Conservation (phyloP, 2,888 invertebrate species). For the Microctonus aethiopoides region DNA sequence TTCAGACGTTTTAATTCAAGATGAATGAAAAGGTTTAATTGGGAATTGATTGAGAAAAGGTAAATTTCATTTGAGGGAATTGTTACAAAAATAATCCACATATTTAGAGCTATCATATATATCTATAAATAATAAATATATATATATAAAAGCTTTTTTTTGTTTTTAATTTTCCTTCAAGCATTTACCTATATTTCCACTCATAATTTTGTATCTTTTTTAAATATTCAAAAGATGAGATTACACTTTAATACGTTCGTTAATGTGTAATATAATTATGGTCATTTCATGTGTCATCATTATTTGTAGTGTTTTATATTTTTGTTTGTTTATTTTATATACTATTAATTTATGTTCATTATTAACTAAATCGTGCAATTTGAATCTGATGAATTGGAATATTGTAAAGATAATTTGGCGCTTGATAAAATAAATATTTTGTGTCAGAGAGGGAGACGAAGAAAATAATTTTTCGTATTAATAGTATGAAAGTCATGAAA, state of each 20-base stretch:
- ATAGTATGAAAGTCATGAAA: background rate
- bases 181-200: too few relatives aligned
- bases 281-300: background rate
- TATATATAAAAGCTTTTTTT: background rate
- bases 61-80: too few relatives aligned
- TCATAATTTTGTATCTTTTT: too few relatives aligned
- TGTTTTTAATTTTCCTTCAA: background rate
- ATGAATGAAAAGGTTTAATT: too few relatives aligned
- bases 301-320: background rate
- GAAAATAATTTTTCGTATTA: background rate
- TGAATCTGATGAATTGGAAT: background rate
- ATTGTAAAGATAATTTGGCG: slow-evolving; percentile 29
- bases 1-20: too few relatives aligned
- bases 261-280: slow-evolving; percentile 25
- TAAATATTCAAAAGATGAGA: slow-evolving; percentile 25
- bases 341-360: slow-evolving; percentile 10
- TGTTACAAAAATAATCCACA: background rate
- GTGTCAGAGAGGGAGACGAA: slow-evolving; percentile 47
- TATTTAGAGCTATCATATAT: background rate
- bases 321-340: background rate
- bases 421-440: slow-evolving; percentile 49
- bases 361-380: slow-evolving; percentile 28
- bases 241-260: slow-evolving; percentile 25
- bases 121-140: background rate
- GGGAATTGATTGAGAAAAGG: background rate